phyloP scores from a whole-genome alignment of 1,140 invertebrate species.

The Drosophila kepulauana region DNA sequence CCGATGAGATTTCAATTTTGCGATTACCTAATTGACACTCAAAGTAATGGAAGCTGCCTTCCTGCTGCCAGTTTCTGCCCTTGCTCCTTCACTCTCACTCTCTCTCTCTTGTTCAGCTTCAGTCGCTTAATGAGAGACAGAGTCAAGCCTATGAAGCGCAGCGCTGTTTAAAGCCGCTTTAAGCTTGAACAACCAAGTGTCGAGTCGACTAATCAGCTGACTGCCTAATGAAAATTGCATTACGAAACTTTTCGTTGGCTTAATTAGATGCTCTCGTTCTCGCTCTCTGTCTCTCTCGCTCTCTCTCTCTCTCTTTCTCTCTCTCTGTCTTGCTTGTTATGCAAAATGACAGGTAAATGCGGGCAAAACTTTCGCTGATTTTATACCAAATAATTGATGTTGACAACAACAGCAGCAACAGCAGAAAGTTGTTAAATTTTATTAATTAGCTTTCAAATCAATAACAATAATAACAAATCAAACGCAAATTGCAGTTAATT shows the following conservation, averaged over 20 bases:
- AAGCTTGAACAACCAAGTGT: background rate
- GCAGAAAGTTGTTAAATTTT: background rate
- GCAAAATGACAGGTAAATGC: background rate
- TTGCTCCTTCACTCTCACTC: background rate
- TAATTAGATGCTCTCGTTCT: background rate
- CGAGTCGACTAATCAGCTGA: background rate
- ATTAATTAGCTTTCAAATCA: background rate
- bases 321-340: background rate
- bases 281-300: too few species aligned
- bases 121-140: background rate
- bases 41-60: conserved; percentile 72
- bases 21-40: conserved; percentile 82
- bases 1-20: conserved; percentile 82
- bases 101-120: background rate
- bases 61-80: conserved; percentile 1
- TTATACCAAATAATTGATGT: background rate
- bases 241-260: background rate
- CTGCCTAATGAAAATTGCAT: conserved; percentile 3
- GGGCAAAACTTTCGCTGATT: background rate
- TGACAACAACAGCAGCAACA: background rate
- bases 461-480: background rate
- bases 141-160: background rate
- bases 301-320: too few species aligned
- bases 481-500: conserved; percentile 22
- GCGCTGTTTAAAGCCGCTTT: background rate